These are phyloP conservation scores for Tridacna gigas DNA, from an alignment of 2,888 invertebrate species.

Conservation along the genomic window DNA sequence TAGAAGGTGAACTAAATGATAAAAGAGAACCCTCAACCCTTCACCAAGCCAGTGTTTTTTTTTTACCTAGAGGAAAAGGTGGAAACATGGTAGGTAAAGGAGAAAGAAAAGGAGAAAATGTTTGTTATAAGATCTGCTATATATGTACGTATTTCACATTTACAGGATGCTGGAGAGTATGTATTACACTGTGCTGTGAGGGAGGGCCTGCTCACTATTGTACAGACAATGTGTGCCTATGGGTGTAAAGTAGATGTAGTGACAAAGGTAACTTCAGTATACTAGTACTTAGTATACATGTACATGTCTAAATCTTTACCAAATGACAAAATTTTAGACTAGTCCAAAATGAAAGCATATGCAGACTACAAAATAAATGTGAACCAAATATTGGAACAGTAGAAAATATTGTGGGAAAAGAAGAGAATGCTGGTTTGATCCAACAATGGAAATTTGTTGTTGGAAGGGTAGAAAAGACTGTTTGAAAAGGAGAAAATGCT, in stretches of 20 bases:
- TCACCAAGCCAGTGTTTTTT: too few relatives aligned
- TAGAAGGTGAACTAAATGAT: too few relatives aligned
- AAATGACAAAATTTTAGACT: not conserved
- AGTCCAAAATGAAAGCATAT: too few relatives aligned
- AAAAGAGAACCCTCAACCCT: too few relatives aligned
- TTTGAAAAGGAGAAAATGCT: not conserved
- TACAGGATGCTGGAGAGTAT: conserved; percentile 87
- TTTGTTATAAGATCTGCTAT: too few relatives aligned
- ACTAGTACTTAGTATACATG: not conserved
- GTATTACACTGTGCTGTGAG: conserved; percentile 88
- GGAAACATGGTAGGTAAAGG: too few relatives aligned
- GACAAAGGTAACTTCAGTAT: conserved; percentile 84
- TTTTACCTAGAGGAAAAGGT: too few relatives aligned
- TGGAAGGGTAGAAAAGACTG: not conserved
- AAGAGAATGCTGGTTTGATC: too few relatives aligned
- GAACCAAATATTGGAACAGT: too few relatives aligned
- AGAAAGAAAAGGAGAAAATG: too few relatives aligned
- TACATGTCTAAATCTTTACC: not conserved
- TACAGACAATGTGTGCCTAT: conserved; percentile 85
- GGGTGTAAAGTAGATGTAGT: conserved; percentile 85
- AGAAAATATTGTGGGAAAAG: too few relatives aligned
- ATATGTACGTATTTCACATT: not conserved
- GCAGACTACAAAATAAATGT: not conserved
- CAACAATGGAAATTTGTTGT: too few relatives aligned
- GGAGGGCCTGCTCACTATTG: conserved; percentile 86